These are phyloP conservation scores for Ametastegia equiseti DNA, from an alignment of 2,888 invertebrate genomes.

Conservation along the genomic window DNA sequence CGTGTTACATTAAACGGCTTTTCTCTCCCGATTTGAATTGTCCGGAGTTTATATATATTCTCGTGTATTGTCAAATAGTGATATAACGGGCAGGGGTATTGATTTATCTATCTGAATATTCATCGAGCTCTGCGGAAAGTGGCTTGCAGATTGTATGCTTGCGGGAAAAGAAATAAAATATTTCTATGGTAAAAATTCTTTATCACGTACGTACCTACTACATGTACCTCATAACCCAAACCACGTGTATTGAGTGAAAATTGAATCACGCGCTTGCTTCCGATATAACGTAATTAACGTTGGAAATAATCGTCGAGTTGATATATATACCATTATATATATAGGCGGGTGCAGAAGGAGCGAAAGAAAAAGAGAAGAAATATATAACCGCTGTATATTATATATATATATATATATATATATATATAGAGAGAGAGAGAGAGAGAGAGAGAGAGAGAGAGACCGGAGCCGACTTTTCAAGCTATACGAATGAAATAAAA, in stretches of 20 bases:
- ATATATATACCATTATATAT: too few relatives aligned
- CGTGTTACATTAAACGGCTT: constrained; percentile 15
- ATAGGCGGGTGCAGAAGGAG: too few relatives aligned
- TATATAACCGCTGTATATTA: too few relatives aligned
- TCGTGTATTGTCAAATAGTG: neutral
- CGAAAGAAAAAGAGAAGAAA: neutral
- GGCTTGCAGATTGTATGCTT: constrained; percentile 6
- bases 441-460: neutral
- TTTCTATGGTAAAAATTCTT: neutral
- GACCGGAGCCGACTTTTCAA: constrained; percentile 26
- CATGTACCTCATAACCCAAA: too few relatives aligned
- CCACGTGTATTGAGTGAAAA: neutral
- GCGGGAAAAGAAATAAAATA: neutral
- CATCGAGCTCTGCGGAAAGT: neutral
- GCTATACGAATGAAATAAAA: constrained; percentile 42
- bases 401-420: neutral
- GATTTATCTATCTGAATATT: constrained; percentile 31
- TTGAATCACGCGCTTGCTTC: constrained; percentile 28
- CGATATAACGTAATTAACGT: constrained; percentile 7
- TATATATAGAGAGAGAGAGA: neutral
- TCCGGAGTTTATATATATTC: constrained; percentile 23
- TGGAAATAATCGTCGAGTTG: constrained; percentile 33
- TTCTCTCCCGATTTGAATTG: constrained; percentile 17
- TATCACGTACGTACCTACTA: neutral
- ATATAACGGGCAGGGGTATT: neutral